A percentile compares a stretch with the other conserved stretches of the same genome.
Evolutionary conservation across 2,888 invertebrate species (phyloP).

Genomic region (Carterocephalus palaemon): DNA sequence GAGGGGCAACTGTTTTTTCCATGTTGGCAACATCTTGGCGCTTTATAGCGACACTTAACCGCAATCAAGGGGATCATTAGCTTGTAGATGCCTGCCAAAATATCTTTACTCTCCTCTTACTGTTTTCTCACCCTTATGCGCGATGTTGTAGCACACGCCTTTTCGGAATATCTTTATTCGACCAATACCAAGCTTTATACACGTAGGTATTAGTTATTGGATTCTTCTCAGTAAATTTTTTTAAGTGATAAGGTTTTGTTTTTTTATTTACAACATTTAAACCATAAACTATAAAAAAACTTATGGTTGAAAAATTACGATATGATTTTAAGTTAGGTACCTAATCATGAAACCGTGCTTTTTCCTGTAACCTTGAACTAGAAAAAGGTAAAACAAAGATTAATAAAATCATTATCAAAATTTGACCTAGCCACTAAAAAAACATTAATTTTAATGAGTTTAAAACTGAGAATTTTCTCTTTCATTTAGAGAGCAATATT

Average conservation of each 20-base stretch:
- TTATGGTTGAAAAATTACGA: too few species aligned
- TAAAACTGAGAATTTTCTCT: conserved; percentile 75
- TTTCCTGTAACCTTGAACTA: conserved; percentile 31
- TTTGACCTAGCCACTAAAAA: too few species aligned
- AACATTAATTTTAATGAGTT: conserved; percentile 76
- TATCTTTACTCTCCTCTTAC: conserved; percentile 63
- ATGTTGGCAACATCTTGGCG: conserved; percentile 74
- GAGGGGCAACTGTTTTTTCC: conserved; percentile 69
- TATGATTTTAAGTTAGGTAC: too few species aligned
- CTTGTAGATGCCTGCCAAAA: conserved; percentile 75
- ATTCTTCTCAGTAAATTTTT: background rate
- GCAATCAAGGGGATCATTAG: conserved; percentile 78
- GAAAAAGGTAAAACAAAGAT: too few species aligned
- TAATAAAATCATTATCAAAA: too few species aligned
- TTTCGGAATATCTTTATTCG: conserved; percentile 51
- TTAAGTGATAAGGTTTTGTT: conserved; percentile 5
- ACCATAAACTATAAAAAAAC: too few species aligned
- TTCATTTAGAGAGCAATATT: conserved; percentile 76
- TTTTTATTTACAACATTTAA: conserved; percentile 9
- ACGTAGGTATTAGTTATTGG: conserved; percentile 33
- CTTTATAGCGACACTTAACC: conserved; percentile 76
- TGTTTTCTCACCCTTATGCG: conserved; percentile 69
- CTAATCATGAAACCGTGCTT: conserved; percentile 35
- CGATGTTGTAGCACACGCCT: conserved; percentile 63
- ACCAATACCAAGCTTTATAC: conserved; percentile 56